Evolutionary conservation across 2,888 invertebrate genomes (phyloP).

Genomic region (Hyalella azteca): DNA sequence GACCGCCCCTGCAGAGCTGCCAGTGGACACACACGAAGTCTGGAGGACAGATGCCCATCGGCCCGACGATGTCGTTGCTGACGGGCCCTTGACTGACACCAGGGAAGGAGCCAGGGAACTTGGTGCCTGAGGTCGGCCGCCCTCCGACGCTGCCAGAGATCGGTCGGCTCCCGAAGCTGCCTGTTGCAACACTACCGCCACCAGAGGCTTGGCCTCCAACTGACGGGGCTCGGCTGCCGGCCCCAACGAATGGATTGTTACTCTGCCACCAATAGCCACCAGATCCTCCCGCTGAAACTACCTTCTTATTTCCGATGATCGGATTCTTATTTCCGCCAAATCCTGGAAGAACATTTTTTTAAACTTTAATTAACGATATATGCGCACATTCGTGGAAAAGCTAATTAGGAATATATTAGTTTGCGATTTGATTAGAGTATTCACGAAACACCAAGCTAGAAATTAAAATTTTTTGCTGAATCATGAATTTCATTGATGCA

Average conservation of each 20-base stretch:
- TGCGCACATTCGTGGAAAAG: no score
- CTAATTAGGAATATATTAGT: no score
- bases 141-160: neutral
- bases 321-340: neutral
- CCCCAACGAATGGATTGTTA: conserved; percentile 18
- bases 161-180: neutral
- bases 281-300: neutral
- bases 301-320: neutral
- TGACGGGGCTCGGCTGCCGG: neutral
- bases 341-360: no score
- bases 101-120: conserved; percentile 9
- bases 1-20: conserved; percentile 54
- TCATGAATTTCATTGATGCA: no score
- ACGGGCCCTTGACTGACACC: neutral
- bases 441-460: no score
- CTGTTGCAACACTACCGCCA: conserved; percentile 11
- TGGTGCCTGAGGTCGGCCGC: neutral
- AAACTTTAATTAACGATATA: no score
- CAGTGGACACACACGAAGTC: conserved; percentile 52
- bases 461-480: no score
- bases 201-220: conserved; percentile 8
- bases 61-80: conserved; percentile 39
- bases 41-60: conserved; percentile 52
- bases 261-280: conserved; percentile 18
- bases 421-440: no score